These are phyloP conservation scores for Coptodon rendalli DNA, from an alignment of 2,113 vertebrate species.

Conservation along the genomic window DNA sequence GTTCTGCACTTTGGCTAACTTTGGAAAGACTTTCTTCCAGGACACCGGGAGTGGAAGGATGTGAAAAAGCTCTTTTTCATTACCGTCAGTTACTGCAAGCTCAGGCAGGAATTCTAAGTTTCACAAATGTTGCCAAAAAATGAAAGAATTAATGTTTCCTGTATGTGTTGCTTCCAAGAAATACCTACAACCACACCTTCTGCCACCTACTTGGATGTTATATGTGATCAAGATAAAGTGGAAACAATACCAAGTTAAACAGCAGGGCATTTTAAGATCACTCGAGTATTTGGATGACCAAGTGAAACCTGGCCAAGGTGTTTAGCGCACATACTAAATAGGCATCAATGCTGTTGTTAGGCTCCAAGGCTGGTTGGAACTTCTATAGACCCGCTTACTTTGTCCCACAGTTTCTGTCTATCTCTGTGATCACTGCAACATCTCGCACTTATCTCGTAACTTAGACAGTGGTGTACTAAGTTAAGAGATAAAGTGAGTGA, in stretches of 20 bases:
- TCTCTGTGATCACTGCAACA: background rate
- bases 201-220: background rate
- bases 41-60: background rate
- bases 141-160: background rate
- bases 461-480: background rate
- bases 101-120: background rate
- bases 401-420: background rate
- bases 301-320: background rate
- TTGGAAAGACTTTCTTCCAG: slow-evolving; percentile 6
- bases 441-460: background rate
- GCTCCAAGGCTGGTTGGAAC: background rate
- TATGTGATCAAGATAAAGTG: background rate
- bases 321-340: fast-evolving
- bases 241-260: background rate
- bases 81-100: background rate
- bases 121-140: background rate
- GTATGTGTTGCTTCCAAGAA: background rate
- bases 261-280: fast-evolving
- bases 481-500: background rate
- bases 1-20: background rate
- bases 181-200: background rate
- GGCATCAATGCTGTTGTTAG: fast-evolving
- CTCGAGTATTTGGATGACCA: background rate
- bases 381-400: fast-evolving
- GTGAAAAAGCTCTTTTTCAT: background rate